Conservation (phyloP, 2,888 invertebrate species). For the Glyphotaelius pellucidus region DNA sequence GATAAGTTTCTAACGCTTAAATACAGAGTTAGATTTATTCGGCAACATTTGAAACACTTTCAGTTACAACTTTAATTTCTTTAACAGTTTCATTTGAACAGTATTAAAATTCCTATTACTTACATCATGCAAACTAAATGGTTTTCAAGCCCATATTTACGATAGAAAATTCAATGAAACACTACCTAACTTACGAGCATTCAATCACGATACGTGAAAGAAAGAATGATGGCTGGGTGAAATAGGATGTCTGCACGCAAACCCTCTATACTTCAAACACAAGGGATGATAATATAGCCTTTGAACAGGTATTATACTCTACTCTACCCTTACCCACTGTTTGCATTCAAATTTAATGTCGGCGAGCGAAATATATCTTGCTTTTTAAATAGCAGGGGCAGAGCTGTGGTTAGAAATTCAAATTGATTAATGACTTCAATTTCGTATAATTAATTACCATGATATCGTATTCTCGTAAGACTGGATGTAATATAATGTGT, state of each 20-base stretch:
- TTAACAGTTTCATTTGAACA: background rate
- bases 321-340: background rate
- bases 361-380: conserved; percentile 1
- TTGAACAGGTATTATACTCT: conserved; percentile 3
- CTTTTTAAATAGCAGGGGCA: background rate
- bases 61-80: background rate
- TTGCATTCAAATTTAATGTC: conserved; percentile 2
- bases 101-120: background rate
- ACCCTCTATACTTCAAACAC: background rate
- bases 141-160: conserved; percentile 33
- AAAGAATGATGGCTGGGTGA: conserved; percentile 44
- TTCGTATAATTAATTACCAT: background rate
- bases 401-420: background rate
- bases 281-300: conserved; percentile 17
- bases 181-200: conserved; percentile 27
- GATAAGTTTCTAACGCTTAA: background rate
- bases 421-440: background rate
- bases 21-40: background rate
- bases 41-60: background rate
- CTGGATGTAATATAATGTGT: background rate
- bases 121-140: background rate
- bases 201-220: conserved; percentile 48
- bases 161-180: conserved; percentile 51
- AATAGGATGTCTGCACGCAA: conserved; percentile 53
- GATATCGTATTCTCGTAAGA: background rate